Evolutionary conservation across 1,140 invertebrate genomes (phyloP).

Genomic region (Oncopeltus fasciatus): DNA sequence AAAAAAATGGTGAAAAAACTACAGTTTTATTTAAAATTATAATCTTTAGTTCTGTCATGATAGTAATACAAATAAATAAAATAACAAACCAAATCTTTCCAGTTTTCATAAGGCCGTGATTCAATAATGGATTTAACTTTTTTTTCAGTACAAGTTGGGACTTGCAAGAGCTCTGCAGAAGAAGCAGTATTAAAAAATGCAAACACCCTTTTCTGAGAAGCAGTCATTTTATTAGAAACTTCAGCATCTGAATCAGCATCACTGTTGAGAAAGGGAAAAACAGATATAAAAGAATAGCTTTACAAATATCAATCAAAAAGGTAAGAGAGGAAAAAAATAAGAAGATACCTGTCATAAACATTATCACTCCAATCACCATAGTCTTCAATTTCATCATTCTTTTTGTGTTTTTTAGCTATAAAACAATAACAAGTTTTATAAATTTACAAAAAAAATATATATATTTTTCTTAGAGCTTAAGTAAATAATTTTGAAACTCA

Average conservation of each 20-base stretch:
- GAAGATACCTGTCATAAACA: constrained; percentile 1
- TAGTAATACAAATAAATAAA: too few relatives aligned
- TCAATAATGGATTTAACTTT: constrained; percentile 52
- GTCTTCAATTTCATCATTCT: background rate
- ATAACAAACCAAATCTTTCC: constrained; percentile 48
- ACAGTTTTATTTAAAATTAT: too few relatives aligned
- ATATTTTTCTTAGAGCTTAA: background rate
- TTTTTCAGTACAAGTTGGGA: constrained; percentile 55
- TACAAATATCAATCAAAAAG: background rate
- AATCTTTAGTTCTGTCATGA: too few relatives aligned
- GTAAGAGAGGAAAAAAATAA: background rate
- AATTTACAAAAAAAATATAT: background rate
- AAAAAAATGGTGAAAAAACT: too few relatives aligned
- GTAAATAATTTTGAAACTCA: background rate
- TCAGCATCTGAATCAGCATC: constrained; percentile 61
- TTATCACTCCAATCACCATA: constrained; percentile 7
- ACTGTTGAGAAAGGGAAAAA: constrained; percentile 26
- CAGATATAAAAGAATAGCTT: background rate
- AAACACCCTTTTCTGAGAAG: constrained; percentile 55
- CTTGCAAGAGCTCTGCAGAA: constrained; percentile 45
- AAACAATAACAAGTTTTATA: background rate
- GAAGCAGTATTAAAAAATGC: constrained; percentile 57
- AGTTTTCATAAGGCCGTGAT: constrained; percentile 50
- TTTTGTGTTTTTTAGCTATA: constrained; percentile 3
- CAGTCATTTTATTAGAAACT: constrained; percentile 46